Base-by-base conservation (phyloP, 2,888 invertebrate species). In the Alitta virens region DNA sequence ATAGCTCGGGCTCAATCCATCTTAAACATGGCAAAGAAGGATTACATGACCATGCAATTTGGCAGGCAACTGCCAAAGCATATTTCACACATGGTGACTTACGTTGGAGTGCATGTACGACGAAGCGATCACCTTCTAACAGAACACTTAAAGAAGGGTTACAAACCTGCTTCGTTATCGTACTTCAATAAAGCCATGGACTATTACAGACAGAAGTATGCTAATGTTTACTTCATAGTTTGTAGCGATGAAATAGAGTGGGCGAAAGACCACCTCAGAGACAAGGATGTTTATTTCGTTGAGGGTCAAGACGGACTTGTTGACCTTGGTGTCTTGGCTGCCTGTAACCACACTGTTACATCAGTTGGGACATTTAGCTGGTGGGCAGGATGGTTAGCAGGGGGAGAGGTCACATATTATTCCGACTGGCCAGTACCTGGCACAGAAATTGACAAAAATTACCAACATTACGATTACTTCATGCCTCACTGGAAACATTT, bases 341-440 rank as follows among this genome's bases (percentile, higher is more conserved):
- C 23, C 21, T 62, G 62, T 26, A 62, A 62, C 52, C 56, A 62
- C 52, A 62, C 54, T 26, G 50, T 62, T 23, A 62, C 56, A 38
- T 56, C 62, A n/a, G 62, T 52, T 25, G 62, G 62, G 7, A 62
- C 56, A 1, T 62, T 33, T 43, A 40, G 57, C n/a, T 62, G 62
- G 62, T 62, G 62, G 62, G 62, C 56, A 1, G 62, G 52, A 1
- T 62, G 57, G 56, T 27, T 62, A 25, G 62, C 62, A 5, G 57
- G 57, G 1, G 62, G 62, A 2, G 51, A 56, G 12, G 62, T 62
- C 2, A 52, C 56, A 7, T 62, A 62, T 33, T 56, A 62, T 38
- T 7, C 26, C 9, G 46, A 51, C 46, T 62, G 56, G 56, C 56
- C 56, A 12, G 33, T 24, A 3, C 62, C 62, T 1, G 57, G 49